These are phyloP conservation scores for Centroberyx gerrardi DNA, from an alignment of 2,797 vertebrate genomes.

Conservation along the genomic window DNA sequence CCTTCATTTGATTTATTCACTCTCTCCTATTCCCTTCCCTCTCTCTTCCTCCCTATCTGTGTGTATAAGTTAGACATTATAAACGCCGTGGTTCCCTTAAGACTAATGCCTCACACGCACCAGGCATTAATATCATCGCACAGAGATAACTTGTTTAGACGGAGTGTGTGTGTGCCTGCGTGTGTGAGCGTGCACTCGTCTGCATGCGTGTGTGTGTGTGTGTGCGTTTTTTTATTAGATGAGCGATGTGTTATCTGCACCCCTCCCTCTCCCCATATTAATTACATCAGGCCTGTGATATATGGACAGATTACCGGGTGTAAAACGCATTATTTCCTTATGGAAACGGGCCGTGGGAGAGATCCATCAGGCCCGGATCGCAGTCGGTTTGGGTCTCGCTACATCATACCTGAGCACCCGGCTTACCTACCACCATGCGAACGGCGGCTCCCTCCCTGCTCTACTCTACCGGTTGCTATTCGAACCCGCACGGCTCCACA, in stretches of 20 bases:
- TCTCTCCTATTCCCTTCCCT: conserved; percentile 11
- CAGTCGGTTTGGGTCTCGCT: conserved; percentile 49
- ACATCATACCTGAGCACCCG: conserved; percentile 54
- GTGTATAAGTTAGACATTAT: conserved; percentile 49
- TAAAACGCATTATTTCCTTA: conserved; percentile 80
- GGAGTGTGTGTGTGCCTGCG: conserved; percentile 4
- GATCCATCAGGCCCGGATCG: conserved; percentile 76
- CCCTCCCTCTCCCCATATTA: conserved; percentile 61
- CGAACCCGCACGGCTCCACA: conserved; percentile 34
- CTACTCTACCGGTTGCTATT: neutral
- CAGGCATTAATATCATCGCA: conserved; percentile 53
- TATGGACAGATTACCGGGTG: conserved; percentile 80
- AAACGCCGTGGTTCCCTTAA: conserved; percentile 56
- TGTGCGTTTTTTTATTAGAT: conserved; percentile 48
- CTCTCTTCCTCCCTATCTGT: conserved; percentile 12
- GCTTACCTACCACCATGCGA: conserved; percentile 23
- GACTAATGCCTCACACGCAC: conserved; percentile 54
- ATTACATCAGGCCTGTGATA: conserved; percentile 80
- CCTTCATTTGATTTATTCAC: conserved; percentile 61
- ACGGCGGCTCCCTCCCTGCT: neutral
- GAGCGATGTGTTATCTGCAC: conserved; percentile 61
- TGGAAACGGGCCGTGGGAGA: conserved; percentile 60
- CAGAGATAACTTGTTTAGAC: conserved; percentile 34
- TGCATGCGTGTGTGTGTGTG: conserved; percentile 6
- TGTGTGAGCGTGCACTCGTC: neutral